Evolutionary conservation across 1,140 invertebrate genomes (phyloP), one percentile per base, ranked within the genome.

Genomic region (Diorhabda elongata): DNA sequence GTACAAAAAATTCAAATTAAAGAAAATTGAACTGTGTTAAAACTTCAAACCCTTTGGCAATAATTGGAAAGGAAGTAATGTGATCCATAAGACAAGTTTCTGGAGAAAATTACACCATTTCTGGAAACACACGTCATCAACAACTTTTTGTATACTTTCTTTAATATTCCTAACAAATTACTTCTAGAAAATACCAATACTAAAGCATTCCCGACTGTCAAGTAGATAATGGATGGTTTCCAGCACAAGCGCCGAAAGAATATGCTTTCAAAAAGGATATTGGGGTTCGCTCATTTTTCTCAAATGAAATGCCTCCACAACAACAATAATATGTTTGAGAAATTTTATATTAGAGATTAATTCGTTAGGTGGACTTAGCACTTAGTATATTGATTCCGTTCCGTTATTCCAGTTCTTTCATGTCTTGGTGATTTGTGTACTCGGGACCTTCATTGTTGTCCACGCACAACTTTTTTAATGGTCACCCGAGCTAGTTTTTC

Each of bases 111-210:
- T 59, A 64, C 42, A 66, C 64, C 60, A 63, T 26, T 52, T 9
- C 61, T 63, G 44, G 58, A 67, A 52, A 60, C 45, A 67, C 58
- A 64, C 45, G 63, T 45, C 65, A 67, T 67, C 60, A 69, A 26
- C 26, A 26, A 72, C 64, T 72, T 72, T 72, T 72, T 72, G 68
- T 72, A 45, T 69, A 63, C 69, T 71, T 70, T 71, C 67, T 62
- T 67, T 68, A 71, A 73, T 73, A 73, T 69, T 59, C 61, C 58
- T 68, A 73, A 73, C 72, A 73, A 73, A 73, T 73, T 73, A 67
- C 67, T 73, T 71, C 68, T 65, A 56, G 68, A 60, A 58, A 42
- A 58, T 43, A 42, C 57, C 57, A 58, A 57, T 61, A 64, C 71
- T 67, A 67, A 58, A 69, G 64, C 63, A 66, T 68, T 63, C 67